phyloP scores from a whole-genome alignment of 2,797 vertebrate species.

The Dendrocincla fuliginosa region DNA sequence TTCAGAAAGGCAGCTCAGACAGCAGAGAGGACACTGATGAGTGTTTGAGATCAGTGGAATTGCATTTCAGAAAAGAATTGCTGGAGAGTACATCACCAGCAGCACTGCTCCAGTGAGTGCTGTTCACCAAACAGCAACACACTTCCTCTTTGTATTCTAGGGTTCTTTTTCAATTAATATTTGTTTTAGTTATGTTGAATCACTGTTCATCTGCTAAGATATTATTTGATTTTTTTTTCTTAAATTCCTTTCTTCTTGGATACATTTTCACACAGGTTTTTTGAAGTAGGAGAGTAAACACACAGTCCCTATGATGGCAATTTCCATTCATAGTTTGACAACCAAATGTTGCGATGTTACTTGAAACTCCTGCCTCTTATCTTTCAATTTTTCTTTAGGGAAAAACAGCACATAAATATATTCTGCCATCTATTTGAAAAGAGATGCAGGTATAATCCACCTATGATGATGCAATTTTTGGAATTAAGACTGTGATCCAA shows the following conservation, averaged over 20 bases:
- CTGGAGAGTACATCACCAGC: neutral
- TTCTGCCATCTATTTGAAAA: conserved; percentile 66
- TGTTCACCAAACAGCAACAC: neutral
- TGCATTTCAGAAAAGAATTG: neutral
- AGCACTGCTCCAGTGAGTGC: neutral
- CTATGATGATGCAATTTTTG: conserved; percentile 62
- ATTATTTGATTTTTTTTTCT: neutral
- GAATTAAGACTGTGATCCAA: conserved; percentile 62
- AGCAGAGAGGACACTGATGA: neutral
- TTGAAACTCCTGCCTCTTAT: conserved; percentile 61
- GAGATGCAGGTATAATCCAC: conserved; percentile 64
- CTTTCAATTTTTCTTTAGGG: conserved; percentile 63
- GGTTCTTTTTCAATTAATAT: neutral
- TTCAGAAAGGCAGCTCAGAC: neutral
- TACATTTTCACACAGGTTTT: neutral
- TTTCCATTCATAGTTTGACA: conserved; percentile 64
- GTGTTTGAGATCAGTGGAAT: neutral
- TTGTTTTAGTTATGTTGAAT: neutral
- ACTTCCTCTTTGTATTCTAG: neutral
- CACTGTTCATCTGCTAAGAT: neutral
- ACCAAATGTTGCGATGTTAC: conserved; percentile 61
- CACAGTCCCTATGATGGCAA: conserved; percentile 35
- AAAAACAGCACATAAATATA: conserved; percentile 51
- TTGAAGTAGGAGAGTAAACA: conserved; percentile 14
- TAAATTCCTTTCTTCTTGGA: neutral